A percentile compares a stretch with the other conserved stretches of the same genome.
Evolutionary conservation across 1,140 invertebrate genomes (phyloP).

Genomic region (Aradophagus sp.): DNA sequence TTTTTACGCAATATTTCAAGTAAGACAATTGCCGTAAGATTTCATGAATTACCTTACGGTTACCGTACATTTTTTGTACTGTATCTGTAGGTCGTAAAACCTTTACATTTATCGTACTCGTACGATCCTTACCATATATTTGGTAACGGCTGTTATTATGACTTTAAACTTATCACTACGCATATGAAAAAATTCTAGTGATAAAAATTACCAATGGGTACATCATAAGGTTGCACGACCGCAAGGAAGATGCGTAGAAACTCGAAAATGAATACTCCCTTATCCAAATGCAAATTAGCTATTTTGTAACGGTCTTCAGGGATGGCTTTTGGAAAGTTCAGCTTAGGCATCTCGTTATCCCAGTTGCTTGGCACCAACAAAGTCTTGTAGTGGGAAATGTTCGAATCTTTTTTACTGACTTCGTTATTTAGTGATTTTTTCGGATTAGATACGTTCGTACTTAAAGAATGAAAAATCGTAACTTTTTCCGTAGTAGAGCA

Average conservation of each 20-base stretch:
- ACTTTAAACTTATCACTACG: no score
- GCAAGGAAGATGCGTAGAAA: slow-evolving; percentile 76
- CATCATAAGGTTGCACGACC: slow-evolving; percentile 76
- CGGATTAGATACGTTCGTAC: slow-evolving; percentile 17
- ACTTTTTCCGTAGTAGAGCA: slow-evolving; percentile 61
- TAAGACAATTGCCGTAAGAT: no score
- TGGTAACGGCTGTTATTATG: no score
- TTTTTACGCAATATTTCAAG: no score
- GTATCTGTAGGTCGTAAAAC: no score
- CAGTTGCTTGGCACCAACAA: slow-evolving; percentile 57
- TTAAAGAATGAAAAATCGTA: slow-evolving; percentile 55
- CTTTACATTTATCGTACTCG: no score
- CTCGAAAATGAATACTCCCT: slow-evolving; percentile 75
- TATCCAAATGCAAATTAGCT: slow-evolving; percentile 73
- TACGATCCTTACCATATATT: no score
- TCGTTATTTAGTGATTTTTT: slow-evolving; percentile 30
- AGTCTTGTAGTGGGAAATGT: slow-evolving; percentile 64
- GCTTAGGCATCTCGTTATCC: slow-evolving; percentile 57
- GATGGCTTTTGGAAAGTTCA: slow-evolving; percentile 67
- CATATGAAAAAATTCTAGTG: no score
- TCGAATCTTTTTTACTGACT: slow-evolving; percentile 53
- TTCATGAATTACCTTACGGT: no score
- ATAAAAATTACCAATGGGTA: slow-evolving; percentile 77
- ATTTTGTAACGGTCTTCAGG: slow-evolving; percentile 71
- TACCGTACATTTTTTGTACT: no score